Evolutionary conservation across 2,113 vertebrate genomes (phyloP), one percentile per base, ranked within the genome.

Genomic region (Datnioides undecimradiatus): DNA sequence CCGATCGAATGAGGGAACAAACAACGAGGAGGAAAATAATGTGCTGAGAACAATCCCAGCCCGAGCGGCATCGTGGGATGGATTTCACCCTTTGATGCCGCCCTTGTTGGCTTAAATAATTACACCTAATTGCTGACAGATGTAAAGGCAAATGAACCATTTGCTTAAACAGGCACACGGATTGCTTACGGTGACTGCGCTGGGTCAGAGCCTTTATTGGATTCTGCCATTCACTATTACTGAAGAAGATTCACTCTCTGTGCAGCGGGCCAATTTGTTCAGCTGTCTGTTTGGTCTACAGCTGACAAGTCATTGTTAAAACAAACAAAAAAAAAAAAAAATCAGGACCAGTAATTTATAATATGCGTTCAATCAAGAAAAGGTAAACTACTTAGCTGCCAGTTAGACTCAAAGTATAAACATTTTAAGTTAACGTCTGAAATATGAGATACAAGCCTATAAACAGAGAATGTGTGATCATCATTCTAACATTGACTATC

Each of bases 41-140:
- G 73, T 52, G 79, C 76, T 55, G 51, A 77, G 80, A 91, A 83
- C 80, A 76, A 81, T 84, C 79, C 38, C 31, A 16, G 74, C 40
- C 27, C 40, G 66, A 69, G 83, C 51, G 5, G 84, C 84, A 54
- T 19, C 25, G 75, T 82, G 70, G 71, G 86, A 79, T 67, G 31
- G 72, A 79, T 81, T 81, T 66, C 25, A 46, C 43, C 64, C 79
- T 91, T 82, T 87, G 71, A 89, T 78, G 73, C 82, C 43, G 51
- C 59, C 69, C 72, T 63, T 62, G 86, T 85, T 76, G 74, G 72
- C 73, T 81, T 70, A 76, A 86, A 83, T 85, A 84, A 91, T 91
- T 87, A 82, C 52, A 74, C 75, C 80, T 90, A 88, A 91, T 90
- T 83, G 87, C 87, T 76, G 88, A 92, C 90, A 92, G 91, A 93